These are phyloP conservation scores for Gambusia yucatana DNA, from an alignment of 2,797 vertebrate species.

Conservation along the genomic window DNA sequence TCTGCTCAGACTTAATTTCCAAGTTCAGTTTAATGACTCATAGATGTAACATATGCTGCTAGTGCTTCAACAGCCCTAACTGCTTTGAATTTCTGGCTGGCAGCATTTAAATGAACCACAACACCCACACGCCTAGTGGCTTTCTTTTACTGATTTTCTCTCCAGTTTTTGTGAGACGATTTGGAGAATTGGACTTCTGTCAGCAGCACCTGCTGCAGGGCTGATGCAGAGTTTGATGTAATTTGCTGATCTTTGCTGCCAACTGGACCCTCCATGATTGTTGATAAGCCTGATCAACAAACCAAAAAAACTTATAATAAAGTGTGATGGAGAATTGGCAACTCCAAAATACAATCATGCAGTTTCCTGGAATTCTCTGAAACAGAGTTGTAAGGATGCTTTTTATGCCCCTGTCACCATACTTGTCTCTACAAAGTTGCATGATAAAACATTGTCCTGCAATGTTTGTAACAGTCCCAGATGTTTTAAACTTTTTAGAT, in stretches of 20 bases:
- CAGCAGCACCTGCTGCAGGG: slow-evolving; percentile 1
- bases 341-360: background rate
- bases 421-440: background rate
- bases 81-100: slow-evolving; percentile 32
- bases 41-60: slow-evolving; percentile 52
- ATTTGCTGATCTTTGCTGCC: background rate
- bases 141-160: slow-evolving; percentile 16
- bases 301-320: background rate
- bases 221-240: background rate
- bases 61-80: slow-evolving; percentile 36
- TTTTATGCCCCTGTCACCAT: background rate
- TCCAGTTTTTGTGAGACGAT: slow-evolving; percentile 7
- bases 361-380: background rate
- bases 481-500: background rate
- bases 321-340: background rate
- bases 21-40: slow-evolving; percentile 57
- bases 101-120: slow-evolving; percentile 40
- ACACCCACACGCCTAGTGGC: slow-evolving; percentile 20
- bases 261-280: background rate
- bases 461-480: background rate
- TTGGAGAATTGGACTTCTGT: slow-evolving; percentile 22
- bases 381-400: background rate
- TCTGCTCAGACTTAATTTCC: slow-evolving; percentile 24
- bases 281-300: background rate
- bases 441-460: background rate